These are phyloP conservation scores for Ploceus nigricollis DNA, from an alignment of 2,113 vertebrate species.

Conservation along the genomic window DNA sequence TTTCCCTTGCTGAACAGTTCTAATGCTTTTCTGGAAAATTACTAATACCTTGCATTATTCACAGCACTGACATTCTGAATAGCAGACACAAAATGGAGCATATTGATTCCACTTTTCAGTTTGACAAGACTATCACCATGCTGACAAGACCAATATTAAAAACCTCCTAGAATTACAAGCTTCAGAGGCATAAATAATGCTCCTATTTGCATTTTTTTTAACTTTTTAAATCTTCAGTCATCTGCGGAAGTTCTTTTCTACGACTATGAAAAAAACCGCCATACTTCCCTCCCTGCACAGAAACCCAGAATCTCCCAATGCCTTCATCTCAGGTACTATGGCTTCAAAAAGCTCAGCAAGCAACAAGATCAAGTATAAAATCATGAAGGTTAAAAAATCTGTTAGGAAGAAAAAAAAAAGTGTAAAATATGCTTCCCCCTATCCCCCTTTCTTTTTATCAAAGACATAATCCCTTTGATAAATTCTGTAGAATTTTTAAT, in stretches of 20 bases:
- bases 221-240: not conserved
- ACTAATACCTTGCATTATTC: not conserved
- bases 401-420: not conserved
- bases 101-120: not conserved
- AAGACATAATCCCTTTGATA: not conserved
- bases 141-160: not conserved
- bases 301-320: not conserved
- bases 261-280: not conserved
- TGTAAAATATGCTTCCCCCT: not conserved
- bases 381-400: not conserved
- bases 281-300: not conserved
- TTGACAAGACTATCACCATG: not conserved
- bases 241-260: not conserved
- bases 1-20: not conserved
- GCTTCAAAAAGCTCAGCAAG: not conserved
- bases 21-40: not conserved
- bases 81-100: not conserved
- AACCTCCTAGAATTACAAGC: not conserved
- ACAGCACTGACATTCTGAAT: not conserved
- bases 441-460: not conserved
- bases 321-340: not conserved
- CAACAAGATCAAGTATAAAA: not conserved
- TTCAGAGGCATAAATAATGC: not conserved
- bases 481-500: not conserved
- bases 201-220: not conserved